A percentile compares a stretch with the other conserved stretches of the same genome.
Evolutionary conservation across 2,113 vertebrate species (phyloP).

Genomic region (Xiphias gladius): DNA sequence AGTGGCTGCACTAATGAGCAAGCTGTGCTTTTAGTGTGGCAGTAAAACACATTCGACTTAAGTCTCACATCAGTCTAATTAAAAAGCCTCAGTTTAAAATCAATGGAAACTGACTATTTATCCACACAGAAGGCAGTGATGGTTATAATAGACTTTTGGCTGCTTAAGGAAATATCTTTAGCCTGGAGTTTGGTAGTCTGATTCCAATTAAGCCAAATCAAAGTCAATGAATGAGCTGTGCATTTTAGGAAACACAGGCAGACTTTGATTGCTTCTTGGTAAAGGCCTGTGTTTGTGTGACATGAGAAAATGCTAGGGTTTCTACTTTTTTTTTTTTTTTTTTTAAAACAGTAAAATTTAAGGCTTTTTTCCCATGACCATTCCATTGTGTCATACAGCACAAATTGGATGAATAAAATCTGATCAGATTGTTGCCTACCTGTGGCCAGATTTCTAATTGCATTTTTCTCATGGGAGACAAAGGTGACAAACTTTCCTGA

Average conservation of each 20-base stretch:
- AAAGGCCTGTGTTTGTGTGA: conserved; percentile 7
- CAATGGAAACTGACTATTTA: conserved; percentile 55
- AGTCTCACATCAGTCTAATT: conserved; percentile 71
- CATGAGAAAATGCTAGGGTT: not conserved
- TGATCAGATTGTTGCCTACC: not conserved
- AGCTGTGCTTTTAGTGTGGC: conserved; percentile 64
- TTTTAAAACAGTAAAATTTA: conserved; percentile 1
- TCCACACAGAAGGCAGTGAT: conserved; percentile 29
- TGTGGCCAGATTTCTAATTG: not conserved
- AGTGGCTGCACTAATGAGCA: conserved; percentile 68
- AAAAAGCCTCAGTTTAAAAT: conserved; percentile 62
- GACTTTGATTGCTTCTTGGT: conserved; percentile 26
- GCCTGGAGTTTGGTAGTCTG: conserved; percentile 31
- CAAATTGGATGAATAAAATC: not conserved
- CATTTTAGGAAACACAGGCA: conserved; percentile 7
- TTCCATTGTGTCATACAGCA: conserved; percentile 1
- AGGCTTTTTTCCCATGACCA: not conserved
- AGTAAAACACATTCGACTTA: conserved; percentile 67
- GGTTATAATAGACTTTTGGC: conserved; percentile 33
- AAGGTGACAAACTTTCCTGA: not conserved
- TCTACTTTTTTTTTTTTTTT: not conserved
- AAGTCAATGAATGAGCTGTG: conserved; percentile 27
- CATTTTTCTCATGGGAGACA: not conserved
- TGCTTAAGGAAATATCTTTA: conserved; percentile 32
- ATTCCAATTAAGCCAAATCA: conserved; percentile 47